These are phyloP conservation scores for Apantesis nais DNA, from an alignment of 2,888 invertebrate species.

Conservation along the genomic window DNA sequence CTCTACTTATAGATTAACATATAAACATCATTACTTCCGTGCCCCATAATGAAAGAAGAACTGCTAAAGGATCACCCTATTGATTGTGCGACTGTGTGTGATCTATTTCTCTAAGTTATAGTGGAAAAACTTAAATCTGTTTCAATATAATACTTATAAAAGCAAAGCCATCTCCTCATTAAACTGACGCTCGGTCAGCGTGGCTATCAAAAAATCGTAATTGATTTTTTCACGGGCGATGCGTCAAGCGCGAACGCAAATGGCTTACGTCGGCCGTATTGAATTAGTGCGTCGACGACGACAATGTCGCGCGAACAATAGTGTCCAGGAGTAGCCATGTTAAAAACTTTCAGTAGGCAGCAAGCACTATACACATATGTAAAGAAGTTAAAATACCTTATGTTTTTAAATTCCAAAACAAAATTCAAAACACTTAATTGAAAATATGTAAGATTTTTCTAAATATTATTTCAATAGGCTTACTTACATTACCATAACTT, in stretches of 20 bases:
- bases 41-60: too few relatives aligned
- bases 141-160: conserved; percentile 1
- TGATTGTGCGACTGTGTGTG: too few relatives aligned
- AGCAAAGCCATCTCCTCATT: conserved; percentile 54
- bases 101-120: too few relatives aligned
- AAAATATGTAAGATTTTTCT: too few relatives aligned
- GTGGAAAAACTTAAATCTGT: not conserved
- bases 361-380: not conserved
- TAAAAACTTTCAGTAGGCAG: not conserved
- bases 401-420: too few relatives aligned
- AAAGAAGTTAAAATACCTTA: too few relatives aligned
- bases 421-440: too few relatives aligned
- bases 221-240: conserved; percentile 84
- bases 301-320: conserved; percentile 61
- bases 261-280: conserved; percentile 84
- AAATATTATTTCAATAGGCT: not conserved
- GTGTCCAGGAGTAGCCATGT: conserved; percentile 50
- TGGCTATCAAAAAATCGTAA: conserved; percentile 81
- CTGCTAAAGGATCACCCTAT: too few relatives aligned
- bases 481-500: not conserved
- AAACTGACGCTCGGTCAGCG: conserved; percentile 52
- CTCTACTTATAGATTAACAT: too few relatives aligned
- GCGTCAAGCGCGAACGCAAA: conserved; percentile 83
- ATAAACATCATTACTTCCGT: too few relatives aligned
- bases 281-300: conserved; percentile 83